These are phyloP conservation scores for Vultur gryphus DNA, from an alignment of 2,797 vertebrate species.

Conservation along the genomic window DNA sequence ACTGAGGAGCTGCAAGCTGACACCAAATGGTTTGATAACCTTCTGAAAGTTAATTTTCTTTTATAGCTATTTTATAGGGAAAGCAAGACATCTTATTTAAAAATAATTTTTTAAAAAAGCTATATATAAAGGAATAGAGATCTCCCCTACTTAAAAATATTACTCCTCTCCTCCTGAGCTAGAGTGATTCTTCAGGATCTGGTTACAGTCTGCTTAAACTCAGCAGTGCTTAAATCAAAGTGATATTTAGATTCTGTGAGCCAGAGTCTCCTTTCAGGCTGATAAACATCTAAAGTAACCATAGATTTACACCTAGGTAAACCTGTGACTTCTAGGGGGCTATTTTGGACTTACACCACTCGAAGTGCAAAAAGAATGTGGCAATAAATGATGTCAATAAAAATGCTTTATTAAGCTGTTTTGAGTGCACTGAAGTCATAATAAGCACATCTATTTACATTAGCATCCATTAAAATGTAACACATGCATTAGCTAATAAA, in stretches of 20 bases:
- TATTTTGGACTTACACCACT: constrained; percentile 21
- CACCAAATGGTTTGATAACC: background rate
- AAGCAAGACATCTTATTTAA: background rate
- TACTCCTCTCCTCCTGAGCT: background rate
- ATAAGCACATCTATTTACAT: constrained; percentile 60
- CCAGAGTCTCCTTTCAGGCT: constrained; percentile 11
- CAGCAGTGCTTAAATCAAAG: constrained; percentile 48
- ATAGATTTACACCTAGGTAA: constrained; percentile 59
- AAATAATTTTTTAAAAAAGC: background rate
- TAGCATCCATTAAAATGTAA: constrained; percentile 53
- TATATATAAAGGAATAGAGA: background rate
- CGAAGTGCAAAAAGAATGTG: constrained; percentile 47
- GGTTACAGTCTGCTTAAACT: constrained; percentile 33
- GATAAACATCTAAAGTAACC: constrained; percentile 55
- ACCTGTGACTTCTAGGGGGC: constrained; percentile 25
- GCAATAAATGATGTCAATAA: constrained; percentile 64
- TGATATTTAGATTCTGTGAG: constrained; percentile 28
- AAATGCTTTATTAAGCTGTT: constrained; percentile 55
- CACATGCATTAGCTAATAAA: constrained; percentile 27
- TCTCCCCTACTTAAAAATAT: background rate
- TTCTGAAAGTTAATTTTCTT: background rate
- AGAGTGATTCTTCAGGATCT: constrained; percentile 31
- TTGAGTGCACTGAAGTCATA: constrained; percentile 49
- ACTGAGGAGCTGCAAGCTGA: background rate
- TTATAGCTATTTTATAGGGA: background rate